Percentiles rank a stretch among this genome's conserved stretches.
Evolutionary conservation across 2,888 invertebrate genomes (phyloP).

Genomic region (Vandiemenella viatica): DNA sequence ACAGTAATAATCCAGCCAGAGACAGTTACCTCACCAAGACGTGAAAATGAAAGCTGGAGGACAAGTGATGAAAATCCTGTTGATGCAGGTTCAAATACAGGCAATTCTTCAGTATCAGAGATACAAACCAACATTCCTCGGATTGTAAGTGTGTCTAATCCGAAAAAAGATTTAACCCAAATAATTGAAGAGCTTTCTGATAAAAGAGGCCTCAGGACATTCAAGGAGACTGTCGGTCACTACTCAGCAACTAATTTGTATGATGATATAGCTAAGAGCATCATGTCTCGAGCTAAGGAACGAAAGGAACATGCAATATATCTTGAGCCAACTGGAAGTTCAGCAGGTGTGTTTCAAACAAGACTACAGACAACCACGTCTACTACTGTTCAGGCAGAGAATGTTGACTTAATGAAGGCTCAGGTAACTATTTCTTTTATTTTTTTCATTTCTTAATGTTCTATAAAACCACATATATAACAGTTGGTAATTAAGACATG

Average conservation of each 20-base stretch:
- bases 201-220: constrained; percentile 3
- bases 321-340: constrained; percentile 41
- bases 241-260: constrained; percentile 3
- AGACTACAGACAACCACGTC: constrained; percentile 24
- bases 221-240: background rate
- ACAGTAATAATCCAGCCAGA: constrained; percentile 5
- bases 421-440: no score
- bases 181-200: constrained; percentile 14
- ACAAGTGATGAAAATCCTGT: constrained; percentile 5
- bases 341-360: constrained; percentile 51
- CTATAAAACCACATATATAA: no score
- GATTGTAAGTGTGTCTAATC: background rate
- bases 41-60: constrained; percentile 1
- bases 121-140: background rate
- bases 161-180: constrained; percentile 13
- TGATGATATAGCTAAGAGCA: background rate
- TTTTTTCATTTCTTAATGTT: no score
- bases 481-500: no score
- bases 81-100: background rate
- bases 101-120: background rate
- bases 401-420: constrained; percentile 35
- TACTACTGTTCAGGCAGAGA: constrained; percentile 25
- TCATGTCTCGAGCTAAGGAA: constrained; percentile 1
- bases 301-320: constrained; percentile 15
- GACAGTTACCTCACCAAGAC: background rate